phyloP scores from a whole-genome alignment of 2,888 invertebrate genomes.

The Rapana venosa region DNA sequence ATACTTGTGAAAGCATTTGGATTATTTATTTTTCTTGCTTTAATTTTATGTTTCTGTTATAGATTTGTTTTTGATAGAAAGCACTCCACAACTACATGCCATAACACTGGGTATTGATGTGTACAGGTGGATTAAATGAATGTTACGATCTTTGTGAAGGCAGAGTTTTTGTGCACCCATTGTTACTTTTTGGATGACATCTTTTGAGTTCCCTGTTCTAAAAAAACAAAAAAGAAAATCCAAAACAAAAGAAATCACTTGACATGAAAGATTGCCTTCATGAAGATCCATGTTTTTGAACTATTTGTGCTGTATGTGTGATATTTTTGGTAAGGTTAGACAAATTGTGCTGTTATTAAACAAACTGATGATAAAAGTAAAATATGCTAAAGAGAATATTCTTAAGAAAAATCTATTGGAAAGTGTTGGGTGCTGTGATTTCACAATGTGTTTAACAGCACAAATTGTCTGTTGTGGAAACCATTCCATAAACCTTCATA shows the following conservation, averaged over 20 bases:
- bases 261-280: not conserved
- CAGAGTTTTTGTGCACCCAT: conserved; percentile 10
- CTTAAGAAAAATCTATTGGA: not conserved
- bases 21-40: too few species aligned
- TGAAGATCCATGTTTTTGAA: conserved; percentile 14
- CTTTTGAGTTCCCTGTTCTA: too few species aligned
- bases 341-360: conserved; percentile 5
- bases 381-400: not conserved
- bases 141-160: conserved; percentile 20
- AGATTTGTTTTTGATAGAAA: not conserved
- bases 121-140: conserved; percentile 2
- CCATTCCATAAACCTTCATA: conserved; percentile 2
- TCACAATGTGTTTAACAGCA: conserved; percentile 16
- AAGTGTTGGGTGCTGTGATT: not conserved
- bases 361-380: not conserved
- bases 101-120: conserved; percentile 19
- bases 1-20: not conserved
- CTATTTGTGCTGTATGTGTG: not conserved
- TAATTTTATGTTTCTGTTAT: too few species aligned
- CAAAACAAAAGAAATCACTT: too few species aligned
- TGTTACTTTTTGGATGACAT: too few species aligned
- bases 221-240: too few species aligned
- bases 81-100: not conserved
- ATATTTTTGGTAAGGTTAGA: not conserved
- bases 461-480: conserved; percentile 9